Conservation (phyloP, 2,113 vertebrate genomes). For the Capricornis sumatraensis region DNA sequence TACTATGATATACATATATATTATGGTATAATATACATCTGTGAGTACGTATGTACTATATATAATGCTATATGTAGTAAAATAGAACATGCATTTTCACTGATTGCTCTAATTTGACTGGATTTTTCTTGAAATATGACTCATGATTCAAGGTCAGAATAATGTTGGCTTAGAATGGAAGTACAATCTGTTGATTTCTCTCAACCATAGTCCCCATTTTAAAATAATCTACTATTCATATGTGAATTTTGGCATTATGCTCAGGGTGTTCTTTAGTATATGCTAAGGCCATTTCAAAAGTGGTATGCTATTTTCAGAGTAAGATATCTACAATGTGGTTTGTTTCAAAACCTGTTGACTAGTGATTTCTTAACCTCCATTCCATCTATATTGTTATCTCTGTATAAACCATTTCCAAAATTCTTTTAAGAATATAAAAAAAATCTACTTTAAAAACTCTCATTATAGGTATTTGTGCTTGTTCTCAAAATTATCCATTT, state of each 20-base stretch:
- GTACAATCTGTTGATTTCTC: not conserved
- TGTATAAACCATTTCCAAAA: not conserved
- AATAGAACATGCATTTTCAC: not conserved
- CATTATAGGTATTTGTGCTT: not conserved
- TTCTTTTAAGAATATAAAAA: not conserved
- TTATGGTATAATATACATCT: not conserved
- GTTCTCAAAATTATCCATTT: not conserved
- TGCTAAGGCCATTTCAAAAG: not conserved
- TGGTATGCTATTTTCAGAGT: not conserved
- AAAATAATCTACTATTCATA: constrained; percentile 6
- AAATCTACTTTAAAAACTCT: not conserved
- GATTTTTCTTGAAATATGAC: not conserved
- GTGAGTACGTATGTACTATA: not conserved
- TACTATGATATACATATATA: not conserved
- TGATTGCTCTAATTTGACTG: not conserved
- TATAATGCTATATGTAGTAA: not conserved
- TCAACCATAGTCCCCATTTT: not conserved
- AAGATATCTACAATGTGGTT: not conserved
- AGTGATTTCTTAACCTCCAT: not conserved
- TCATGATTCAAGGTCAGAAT: not conserved
- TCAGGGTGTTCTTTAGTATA: not conserved
- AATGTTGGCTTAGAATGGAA: not conserved
- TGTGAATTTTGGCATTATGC: not conserved
- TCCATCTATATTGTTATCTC: not conserved
- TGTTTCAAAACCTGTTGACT: not conserved